Base-by-base conservation (phyloP, 2,113 vertebrate species). In the Harpagus bidentatus region DNA sequence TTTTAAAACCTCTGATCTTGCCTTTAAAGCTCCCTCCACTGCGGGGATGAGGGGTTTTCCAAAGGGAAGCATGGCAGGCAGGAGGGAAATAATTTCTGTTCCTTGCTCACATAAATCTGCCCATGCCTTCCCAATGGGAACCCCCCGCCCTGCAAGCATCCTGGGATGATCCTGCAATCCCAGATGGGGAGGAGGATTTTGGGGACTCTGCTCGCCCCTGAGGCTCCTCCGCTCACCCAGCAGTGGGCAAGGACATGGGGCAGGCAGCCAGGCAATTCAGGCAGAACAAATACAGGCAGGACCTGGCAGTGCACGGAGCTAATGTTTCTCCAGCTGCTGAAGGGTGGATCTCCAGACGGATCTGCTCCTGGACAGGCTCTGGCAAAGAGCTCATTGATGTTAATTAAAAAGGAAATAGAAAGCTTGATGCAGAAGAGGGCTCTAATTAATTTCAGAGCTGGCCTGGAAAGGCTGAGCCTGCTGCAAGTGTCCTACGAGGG, bases 141-240 rank as follows among this genome's bases (percentile, higher is more conserved):
- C 1, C 22, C 6, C 15, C 21, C 5, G 1, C 16, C 4, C 20
- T 5, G 0, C 1, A 0, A 38, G 58, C 43, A 62, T 38, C 43
- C 56, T 2, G 2, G n/a, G 43, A 62, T 61, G 55, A 23, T 58
- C 72, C 53, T 11, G 32, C 5, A 2, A 53, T 72, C 50, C 50
- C 70, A 53, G 48, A 17, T 1, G 9, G 11, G 43, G 25, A 48
- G 20, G 10, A 48, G 56, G 34, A 48, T 48, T 77, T 13, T 32
- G n/a, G 74, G 74, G 56, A 47, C 26, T 59, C 38, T 1, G 6
- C 17, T 45, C 2, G 2, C 18, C 55, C 32, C 28, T 5, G 5
- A 28, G 23, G 17, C 45, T 50, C 34, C 42, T 45, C 40, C 1
- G 4, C 22, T 56, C 9, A 5, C 72, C 42, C 9, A 22, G n/a